Percentiles rank a stretch among this genome's conserved stretches.
These are phyloP conservation scores for Leptopterna dolabrata DNA, from an alignment of 2,888 invertebrate species.

Conservation along the genomic window DNA sequence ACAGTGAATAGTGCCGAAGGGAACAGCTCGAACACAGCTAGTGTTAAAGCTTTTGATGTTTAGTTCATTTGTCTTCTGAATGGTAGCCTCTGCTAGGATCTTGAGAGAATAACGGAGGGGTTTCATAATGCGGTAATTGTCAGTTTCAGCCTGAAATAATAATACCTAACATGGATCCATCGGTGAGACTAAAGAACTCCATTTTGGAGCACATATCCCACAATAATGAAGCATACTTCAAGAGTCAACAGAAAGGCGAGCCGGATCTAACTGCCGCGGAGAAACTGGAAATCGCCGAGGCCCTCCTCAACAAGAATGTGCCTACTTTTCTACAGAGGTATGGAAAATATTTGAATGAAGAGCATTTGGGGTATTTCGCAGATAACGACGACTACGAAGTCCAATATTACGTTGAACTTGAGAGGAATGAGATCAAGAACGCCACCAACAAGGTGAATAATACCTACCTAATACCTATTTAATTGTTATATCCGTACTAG, in stretches of 20 bases:
- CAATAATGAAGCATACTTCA: conserved; percentile 77
- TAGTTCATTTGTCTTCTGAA: no score
- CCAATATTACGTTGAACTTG: conserved; percentile 74
- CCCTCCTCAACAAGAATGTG: conserved; percentile 75
- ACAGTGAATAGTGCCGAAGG: no score
- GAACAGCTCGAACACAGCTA: no score
- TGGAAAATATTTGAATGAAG: conserved; percentile 76
- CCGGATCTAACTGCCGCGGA: conserved; percentile 77
- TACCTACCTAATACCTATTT: no score
- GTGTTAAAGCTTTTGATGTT: no score
- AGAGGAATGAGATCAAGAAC: conserved; percentile 72
- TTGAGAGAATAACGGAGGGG: no score
- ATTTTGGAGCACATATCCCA: conserved; percentile 75
- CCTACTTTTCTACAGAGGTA: conserved; percentile 81
- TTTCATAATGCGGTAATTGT: no score
- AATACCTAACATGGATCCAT: neutral
- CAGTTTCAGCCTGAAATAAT: no score
- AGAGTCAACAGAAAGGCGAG: conserved; percentile 85
- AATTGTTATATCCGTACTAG: no score
- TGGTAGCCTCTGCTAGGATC: no score
- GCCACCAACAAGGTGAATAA: conserved; percentile 64
- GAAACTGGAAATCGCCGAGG: conserved; percentile 76
- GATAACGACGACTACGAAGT: conserved; percentile 71
- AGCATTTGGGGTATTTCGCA: conserved; percentile 80
- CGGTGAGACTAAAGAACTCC: neutral